These are phyloP conservation scores for Chiloscyllium punctatum DNA, from an alignment of 2,797 vertebrate species.

Conservation along the genomic window DNA sequence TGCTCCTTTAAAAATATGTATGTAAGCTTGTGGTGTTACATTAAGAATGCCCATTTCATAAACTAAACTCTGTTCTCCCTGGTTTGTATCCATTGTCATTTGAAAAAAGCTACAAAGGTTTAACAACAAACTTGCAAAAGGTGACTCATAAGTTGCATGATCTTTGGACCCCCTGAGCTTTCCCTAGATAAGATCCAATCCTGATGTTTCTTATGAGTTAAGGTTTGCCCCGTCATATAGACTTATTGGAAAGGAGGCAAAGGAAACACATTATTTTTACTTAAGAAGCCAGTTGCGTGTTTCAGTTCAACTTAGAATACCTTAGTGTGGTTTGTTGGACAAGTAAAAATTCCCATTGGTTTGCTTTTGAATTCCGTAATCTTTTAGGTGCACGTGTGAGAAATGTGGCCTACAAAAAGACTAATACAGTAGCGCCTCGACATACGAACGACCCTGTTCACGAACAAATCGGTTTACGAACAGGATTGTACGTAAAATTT, in stretches of 20 bases:
- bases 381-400: neutral
- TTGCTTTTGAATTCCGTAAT: neutral
- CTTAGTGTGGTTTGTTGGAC: neutral
- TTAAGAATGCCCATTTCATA: neutral
- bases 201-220: neutral
- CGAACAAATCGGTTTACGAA: too few relatives aligned
- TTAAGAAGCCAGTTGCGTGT: neutral
- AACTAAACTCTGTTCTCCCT: neutral
- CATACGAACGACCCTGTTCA: too few relatives aligned
- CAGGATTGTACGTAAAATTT: too few relatives aligned
- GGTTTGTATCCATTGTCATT: neutral
- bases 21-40: slow-evolving; percentile 1
- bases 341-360: neutral
- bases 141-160: neutral
- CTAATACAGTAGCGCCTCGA: neutral
- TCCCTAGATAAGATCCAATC: neutral
- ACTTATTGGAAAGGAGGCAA: neutral
- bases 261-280: neutral
- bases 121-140: neutral
- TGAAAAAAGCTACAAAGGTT: neutral
- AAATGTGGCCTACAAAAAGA: too few relatives aligned
- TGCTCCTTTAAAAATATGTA: neutral
- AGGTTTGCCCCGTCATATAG: neutral
- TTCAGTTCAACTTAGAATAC: neutral
- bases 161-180: neutral